Percentiles rank a stretch among this genome's conserved stretches.
Conservation (phyloP, 2,888 invertebrate genomes). For the Zele albiditarsus region DNA sequence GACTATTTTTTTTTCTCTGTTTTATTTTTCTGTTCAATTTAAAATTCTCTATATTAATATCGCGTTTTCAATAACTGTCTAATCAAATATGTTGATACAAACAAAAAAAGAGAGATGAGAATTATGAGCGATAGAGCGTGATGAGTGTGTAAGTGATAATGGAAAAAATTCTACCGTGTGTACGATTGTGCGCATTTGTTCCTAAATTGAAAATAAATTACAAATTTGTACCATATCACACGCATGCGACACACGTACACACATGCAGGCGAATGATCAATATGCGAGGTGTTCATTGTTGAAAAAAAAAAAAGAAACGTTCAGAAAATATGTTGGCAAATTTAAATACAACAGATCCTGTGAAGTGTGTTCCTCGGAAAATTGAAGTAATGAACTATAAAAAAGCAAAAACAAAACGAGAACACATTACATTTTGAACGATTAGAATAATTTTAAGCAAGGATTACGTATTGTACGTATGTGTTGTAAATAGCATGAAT, state of each 20-base stretch:
- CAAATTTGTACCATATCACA: slow-evolving; percentile 71
- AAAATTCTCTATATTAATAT: slow-evolving; percentile 71
- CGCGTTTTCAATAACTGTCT: slow-evolving; percentile 71
- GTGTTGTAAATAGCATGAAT: slow-evolving; percentile 73
- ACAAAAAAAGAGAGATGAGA: neutral
- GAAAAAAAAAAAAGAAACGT: neutral
- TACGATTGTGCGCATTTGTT: slow-evolving; percentile 2
- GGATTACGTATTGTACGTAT: slow-evolving; percentile 72
- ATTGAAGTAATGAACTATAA: neutral
- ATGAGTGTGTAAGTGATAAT: neutral
- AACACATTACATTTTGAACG: slow-evolving; percentile 56
- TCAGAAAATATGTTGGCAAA: neutral
- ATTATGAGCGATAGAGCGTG: neutral
- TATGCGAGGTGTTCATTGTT: slow-evolving; percentile 27
- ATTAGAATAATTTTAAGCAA: slow-evolving; percentile 63
- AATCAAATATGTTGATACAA: slow-evolving; percentile 57
- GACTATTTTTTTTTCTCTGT: slow-evolving; percentile 1
- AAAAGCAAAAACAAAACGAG: slow-evolving; percentile 8
- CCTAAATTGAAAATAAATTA: slow-evolving; percentile 31
- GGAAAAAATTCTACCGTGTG: slow-evolving; percentile 2
- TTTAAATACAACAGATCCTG: slow-evolving; percentile 8
- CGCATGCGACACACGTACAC: slow-evolving; percentile 52
- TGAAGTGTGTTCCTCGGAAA: slow-evolving; percentile 1
- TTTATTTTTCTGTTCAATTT: slow-evolving; percentile 61
- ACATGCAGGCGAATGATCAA: slow-evolving; percentile 27